Evolutionary conservation across 1,140 invertebrate genomes (phyloP), one percentile per base, ranked within the genome.

Genomic region (Ceratoteleas bidentatus): DNA sequence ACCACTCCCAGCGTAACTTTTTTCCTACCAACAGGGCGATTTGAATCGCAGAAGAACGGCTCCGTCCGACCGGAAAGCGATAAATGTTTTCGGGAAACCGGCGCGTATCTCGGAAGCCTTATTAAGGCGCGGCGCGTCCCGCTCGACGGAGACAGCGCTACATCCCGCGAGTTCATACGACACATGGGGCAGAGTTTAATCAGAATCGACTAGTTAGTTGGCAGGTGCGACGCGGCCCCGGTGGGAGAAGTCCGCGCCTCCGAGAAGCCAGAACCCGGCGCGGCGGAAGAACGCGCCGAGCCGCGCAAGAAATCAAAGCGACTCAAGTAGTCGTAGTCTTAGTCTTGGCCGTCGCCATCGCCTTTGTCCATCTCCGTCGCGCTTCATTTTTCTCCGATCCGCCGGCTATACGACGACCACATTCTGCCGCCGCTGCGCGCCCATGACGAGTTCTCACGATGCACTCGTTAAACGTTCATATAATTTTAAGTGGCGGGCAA

Each of bases 141-240:
- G 14, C 34, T 65, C 47, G 38, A 83, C 53, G 40, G 60, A 66
- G 66, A 57, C 43, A 40, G 76, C 69, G 60, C 8, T 43, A 64
- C 13, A 47, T 54, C 52, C 69, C 72, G 85, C 78, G 81, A 80
- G 73, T 72, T 86, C 72, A 88, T 87, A 85, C 86, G 86, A 88
- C 86, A 89, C 88, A 87, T 87, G 83, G 86, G 86, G 83, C 85
- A 89, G 88, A 90, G 88, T 89, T 90, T 91, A 91, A 90, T 90
- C 90, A 90, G 90, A 90, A 90, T 91, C 88, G 87, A 91, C 90
- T 90, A 90, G 89, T 89, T 90, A 88, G 88, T 88, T 87, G 87
- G 87, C 89, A 91, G 88, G 89, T 90, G 89, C 89, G 87, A 89
- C 81, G 77, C 85, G 78, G 81, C 83, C 77, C 66, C 72, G 83